Evolutionary conservation across 2,113 vertebrate species (phyloP).

Genomic region (Mixornis gularis): DNA sequence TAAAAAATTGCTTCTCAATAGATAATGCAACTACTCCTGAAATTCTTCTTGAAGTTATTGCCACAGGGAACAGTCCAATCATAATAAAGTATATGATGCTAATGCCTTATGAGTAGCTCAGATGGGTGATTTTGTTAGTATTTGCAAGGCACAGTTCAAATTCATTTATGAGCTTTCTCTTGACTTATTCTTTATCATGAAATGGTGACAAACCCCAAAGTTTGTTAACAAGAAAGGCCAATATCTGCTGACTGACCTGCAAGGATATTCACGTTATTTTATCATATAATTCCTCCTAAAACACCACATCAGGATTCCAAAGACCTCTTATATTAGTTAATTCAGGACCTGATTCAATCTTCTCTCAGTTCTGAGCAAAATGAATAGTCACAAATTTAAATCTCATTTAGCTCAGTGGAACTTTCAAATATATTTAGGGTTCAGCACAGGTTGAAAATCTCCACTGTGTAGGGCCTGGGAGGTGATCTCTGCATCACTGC

Average conservation of each 20-base stretch:
- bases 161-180: background rate
- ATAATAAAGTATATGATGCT: background rate
- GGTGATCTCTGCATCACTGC: background rate
- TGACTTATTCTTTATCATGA: background rate
- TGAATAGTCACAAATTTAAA: background rate
- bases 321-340: background rate
- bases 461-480: background rate
- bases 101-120: background rate
- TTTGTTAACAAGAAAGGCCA: background rate
- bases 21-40: constrained; percentile 4
- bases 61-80: background rate
- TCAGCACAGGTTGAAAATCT: background rate
- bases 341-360: background rate
- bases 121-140: background rate
- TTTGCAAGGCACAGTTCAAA: background rate
- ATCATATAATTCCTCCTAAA: background rate
- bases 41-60: background rate
- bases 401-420: background rate
- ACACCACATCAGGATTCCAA: background rate
- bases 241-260: background rate
- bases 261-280: background rate
- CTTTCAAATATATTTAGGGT: background rate
- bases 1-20: constrained; percentile 40
- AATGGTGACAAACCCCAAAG: background rate
- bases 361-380: background rate